Conservation (phyloP, 2,888 invertebrate species). For the Drosophila infuscata region DNA sequence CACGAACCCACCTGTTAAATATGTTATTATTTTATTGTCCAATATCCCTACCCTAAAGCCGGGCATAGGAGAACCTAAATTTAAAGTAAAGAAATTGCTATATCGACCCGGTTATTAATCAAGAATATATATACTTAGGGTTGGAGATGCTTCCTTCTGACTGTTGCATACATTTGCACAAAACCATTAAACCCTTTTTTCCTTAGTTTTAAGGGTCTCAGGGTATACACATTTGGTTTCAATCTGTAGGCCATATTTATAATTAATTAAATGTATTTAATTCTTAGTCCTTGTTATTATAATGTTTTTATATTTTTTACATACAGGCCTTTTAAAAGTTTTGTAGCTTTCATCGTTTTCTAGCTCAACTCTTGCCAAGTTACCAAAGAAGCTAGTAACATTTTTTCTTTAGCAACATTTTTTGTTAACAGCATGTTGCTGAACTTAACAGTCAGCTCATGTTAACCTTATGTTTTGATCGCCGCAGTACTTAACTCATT, state of each 20-base stretch:
- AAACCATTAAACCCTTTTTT: too few relatives aligned
- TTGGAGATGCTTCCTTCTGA: too few relatives aligned
- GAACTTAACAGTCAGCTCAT: slow-evolving; percentile 3
- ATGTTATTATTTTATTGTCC: too few relatives aligned
- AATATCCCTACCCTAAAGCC: too few relatives aligned
- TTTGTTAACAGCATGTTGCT: slow-evolving; percentile 21
- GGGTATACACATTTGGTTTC: too few relatives aligned
- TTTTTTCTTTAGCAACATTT: slow-evolving; percentile 37
- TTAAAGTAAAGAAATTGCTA: too few relatives aligned
- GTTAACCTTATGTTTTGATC: neutral
- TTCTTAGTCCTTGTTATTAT: neutral
- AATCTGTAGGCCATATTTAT: slow-evolving; percentile 15
- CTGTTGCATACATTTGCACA: too few relatives aligned
- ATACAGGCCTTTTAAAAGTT: neutral
- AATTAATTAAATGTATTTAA: slow-evolving; percentile 21
- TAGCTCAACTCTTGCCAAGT: neutral
- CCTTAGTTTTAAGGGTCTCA: too few relatives aligned
- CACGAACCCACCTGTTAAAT: too few relatives aligned
- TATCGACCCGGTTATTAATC: too few relatives aligned
- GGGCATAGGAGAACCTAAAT: too few relatives aligned
- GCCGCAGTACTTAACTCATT: neutral
- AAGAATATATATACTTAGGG: too few relatives aligned
- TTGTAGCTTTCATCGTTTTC: neutral
- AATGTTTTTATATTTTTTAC: neutral
- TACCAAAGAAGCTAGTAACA: slow-evolving; percentile 9